These are phyloP conservation scores for Daboia siamensis DNA, from an alignment of 2,113 vertebrate genomes.

Conservation along the genomic window DNA sequence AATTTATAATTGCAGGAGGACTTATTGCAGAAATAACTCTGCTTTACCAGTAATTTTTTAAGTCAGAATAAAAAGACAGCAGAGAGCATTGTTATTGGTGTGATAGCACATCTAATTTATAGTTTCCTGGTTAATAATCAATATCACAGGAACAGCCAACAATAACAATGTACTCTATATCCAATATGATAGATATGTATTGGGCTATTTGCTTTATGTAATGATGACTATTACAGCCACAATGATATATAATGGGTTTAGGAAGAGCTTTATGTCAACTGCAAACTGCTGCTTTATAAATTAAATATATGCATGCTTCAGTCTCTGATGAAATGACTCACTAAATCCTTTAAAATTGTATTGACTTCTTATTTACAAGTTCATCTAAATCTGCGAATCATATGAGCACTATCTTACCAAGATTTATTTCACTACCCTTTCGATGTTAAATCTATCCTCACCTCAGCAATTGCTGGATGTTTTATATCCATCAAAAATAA, in stretches of 20 bases:
- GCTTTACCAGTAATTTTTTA: conserved; percentile 31
- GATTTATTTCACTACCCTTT: conserved; percentile 51
- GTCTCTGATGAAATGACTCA: conserved; percentile 35
- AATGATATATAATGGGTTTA: conserved; percentile 32
- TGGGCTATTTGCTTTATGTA: conserved; percentile 32
- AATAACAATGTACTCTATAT: background rate
- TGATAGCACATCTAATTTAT: conserved; percentile 21
- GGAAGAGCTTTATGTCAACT: conserved; percentile 37
- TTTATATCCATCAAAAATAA: conserved; percentile 61
- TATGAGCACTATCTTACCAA: conserved; percentile 37
- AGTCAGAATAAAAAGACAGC: conserved; percentile 22
- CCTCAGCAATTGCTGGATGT: conserved; percentile 54
- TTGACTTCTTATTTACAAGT: conserved; percentile 46
- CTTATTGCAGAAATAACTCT: conserved; percentile 5
- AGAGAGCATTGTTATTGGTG: conserved; percentile 5
- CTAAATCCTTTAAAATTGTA: conserved; percentile 43
- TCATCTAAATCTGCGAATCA: conserved; percentile 34
- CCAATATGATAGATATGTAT: conserved; percentile 27
- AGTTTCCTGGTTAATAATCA: conserved; percentile 38
- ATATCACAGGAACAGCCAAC: background rate
- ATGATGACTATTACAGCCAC: conserved; percentile 44
- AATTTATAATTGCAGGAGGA: background rate
- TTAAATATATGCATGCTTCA: conserved; percentile 45
- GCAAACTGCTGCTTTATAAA: conserved; percentile 46
- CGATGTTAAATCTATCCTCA: conserved; percentile 53